A percentile compares a stretch with the other conserved stretches of the same genome.
These are phyloP conservation scores for Drosophila dunni DNA, from an alignment of 1,140 invertebrate genomes.

Conservation along the genomic window DNA sequence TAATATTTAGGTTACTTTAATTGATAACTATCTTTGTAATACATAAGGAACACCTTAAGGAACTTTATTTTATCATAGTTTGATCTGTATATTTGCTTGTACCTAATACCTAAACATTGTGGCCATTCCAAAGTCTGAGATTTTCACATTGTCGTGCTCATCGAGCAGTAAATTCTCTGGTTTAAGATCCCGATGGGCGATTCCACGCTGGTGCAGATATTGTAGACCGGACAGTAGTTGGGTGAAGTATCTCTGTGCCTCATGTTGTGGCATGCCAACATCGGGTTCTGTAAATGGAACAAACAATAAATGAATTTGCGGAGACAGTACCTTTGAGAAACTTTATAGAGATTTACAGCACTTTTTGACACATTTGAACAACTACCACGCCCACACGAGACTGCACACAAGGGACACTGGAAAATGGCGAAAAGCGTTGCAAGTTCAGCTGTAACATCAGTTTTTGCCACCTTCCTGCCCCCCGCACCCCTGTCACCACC, in stretches of 20 bases:
- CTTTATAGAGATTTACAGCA: no score
- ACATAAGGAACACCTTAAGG: no score
- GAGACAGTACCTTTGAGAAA: not conserved
- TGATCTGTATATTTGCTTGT: conserved; percentile 53
- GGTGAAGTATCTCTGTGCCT: conserved; percentile 95
- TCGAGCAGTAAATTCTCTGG: conserved; percentile 98
- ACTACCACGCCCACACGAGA: not conserved
- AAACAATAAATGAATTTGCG: conserved; percentile 21
- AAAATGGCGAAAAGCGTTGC: conserved; percentile 9
- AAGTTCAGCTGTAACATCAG: not conserved
- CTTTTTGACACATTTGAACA: not conserved
- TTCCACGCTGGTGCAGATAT: conserved; percentile 92
- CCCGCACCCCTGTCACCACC: no score
- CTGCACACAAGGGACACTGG: not conserved
- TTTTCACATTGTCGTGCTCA: conserved; percentile 94
- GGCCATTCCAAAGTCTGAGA: conserved; percentile 98
- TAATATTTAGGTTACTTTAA: no score
- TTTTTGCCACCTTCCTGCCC: not conserved
- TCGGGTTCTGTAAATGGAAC: conserved; percentile 92
- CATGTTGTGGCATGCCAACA: conserved; percentile 92
- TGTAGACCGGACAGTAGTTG: conserved; percentile 94
- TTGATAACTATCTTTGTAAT: no score
- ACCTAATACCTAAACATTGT: conserved; percentile 91
- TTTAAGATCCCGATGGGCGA: conserved; percentile 96
- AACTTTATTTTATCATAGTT: not conserved